Evolutionary conservation across 2,113 vertebrate genomes (phyloP).

Genomic region (Barnardius zonarius): DNA sequence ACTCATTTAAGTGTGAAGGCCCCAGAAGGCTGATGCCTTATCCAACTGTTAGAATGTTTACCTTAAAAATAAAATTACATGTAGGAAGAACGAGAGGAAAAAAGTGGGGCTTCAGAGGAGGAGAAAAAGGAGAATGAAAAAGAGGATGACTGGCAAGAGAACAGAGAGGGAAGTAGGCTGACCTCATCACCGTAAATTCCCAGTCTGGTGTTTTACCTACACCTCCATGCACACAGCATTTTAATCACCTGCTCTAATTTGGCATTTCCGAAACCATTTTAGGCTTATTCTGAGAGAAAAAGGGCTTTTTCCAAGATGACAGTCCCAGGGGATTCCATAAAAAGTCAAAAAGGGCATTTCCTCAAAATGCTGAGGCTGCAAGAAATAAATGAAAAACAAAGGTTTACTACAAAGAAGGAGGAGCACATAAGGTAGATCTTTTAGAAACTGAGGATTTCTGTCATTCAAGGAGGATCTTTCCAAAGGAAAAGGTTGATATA

Average conservation of each 20-base stretch:
- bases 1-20: neutral
- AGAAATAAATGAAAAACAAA: neutral
- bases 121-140: neutral
- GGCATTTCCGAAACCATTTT: neutral
- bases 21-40: neutral
- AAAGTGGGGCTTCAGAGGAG: neutral
- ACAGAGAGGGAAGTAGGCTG: neutral
- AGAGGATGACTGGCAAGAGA: neutral
- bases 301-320: neutral
- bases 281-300: neutral
- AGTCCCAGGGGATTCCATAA: neutral
- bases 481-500: neutral
- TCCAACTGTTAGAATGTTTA: conserved; percentile 8
- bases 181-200: neutral
- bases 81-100: neutral
- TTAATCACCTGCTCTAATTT: conserved; percentile 14
- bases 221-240: neutral
- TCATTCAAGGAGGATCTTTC: neutral
- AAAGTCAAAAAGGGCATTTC: neutral
- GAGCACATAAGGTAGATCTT: neutral
- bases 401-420: neutral
- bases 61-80: neutral
- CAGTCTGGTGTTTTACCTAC: neutral
- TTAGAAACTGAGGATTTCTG: neutral
- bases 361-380: neutral